Evolutionary conservation across 2,113 vertebrate genomes (phyloP).

Genomic region (Tragelaphus buxtoni): DNA sequence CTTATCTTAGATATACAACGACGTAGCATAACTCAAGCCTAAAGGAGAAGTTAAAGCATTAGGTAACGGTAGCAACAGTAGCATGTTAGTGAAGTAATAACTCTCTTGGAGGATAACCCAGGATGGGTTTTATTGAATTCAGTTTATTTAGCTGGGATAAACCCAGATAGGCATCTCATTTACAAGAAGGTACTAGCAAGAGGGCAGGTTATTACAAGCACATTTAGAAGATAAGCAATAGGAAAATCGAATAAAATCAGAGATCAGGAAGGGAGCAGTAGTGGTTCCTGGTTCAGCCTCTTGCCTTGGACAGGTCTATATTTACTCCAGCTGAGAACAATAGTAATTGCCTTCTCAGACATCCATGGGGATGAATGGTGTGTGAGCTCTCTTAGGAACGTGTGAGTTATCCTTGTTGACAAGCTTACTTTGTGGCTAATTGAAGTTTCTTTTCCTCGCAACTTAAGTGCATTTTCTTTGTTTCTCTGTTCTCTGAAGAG

Average conservation of each 20-base stretch:
- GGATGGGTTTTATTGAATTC: conserved; percentile 86
- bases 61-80: conserved; percentile 85
- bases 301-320: conserved; percentile 12
- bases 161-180: conserved; percentile 86
- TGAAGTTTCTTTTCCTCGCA: neutral
- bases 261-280: conserved; percentile 42
- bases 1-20: conserved; percentile 86
- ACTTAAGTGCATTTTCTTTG: neutral
- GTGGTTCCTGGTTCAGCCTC: conserved; percentile 30
- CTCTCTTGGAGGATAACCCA: conserved; percentile 83
- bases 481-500: neutral
- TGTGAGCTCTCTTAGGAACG: neutral
- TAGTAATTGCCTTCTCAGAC: neutral
- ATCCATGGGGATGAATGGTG: neutral
- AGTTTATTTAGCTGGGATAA: conserved; percentile 86
- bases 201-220: conserved; percentile 83
- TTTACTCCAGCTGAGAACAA: conserved; percentile 14
- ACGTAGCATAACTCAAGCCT: conserved; percentile 80
- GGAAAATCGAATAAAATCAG: conserved; percentile 73
- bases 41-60: conserved; percentile 79
- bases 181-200: conserved; percentile 84
- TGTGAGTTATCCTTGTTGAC: neutral
- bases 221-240: conserved; percentile 81
- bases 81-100: conserved; percentile 83
- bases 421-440: neutral